phyloP scores from a whole-genome alignment of 2,888 invertebrate genomes.

The Tortricodes alternella region DNA sequence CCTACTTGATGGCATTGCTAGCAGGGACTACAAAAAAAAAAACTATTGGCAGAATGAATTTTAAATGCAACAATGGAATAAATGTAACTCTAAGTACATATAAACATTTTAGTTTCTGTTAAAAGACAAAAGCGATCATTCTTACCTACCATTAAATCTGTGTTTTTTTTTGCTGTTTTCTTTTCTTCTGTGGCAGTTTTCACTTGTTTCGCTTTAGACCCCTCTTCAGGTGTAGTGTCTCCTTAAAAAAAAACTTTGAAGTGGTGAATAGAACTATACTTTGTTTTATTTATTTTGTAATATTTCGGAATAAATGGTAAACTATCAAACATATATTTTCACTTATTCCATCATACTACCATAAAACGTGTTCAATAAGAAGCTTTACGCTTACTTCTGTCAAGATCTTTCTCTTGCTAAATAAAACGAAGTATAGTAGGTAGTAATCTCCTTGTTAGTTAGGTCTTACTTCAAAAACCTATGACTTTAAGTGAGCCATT shows the following conservation, averaged over 20 bases:
- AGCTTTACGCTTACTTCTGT: too few species aligned
- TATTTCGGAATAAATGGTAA: too few species aligned
- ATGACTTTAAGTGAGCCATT: too few species aligned
- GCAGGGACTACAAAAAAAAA: conserved; percentile 86
- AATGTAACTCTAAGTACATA: too few species aligned
- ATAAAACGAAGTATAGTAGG: too few species aligned
- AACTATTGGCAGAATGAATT: neutral
- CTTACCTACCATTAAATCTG: conserved; percentile 87
- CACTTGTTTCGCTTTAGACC: conserved; percentile 64
- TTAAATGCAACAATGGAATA: conserved; percentile 1
- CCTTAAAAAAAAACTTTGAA: conserved; percentile 43
- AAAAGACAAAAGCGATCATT: neutral
- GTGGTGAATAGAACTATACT: neutral
- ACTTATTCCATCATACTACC: too few species aligned
- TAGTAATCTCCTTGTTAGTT: too few species aligned
- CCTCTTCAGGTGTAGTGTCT: conserved; percentile 61
- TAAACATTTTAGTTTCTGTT: neutral
- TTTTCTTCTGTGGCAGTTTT: conserved; percentile 80
- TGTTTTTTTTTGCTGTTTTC: conserved; percentile 82
- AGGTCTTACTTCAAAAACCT: too few species aligned
- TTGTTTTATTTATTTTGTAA: too few species aligned
- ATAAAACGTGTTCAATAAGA: too few species aligned
- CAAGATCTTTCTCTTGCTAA: too few species aligned
- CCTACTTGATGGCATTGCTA: conserved; percentile 96
- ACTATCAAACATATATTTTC: too few species aligned